phyloP scores from a whole-genome alignment of 1,140 invertebrate genomes.

The Achroia grisella region DNA sequence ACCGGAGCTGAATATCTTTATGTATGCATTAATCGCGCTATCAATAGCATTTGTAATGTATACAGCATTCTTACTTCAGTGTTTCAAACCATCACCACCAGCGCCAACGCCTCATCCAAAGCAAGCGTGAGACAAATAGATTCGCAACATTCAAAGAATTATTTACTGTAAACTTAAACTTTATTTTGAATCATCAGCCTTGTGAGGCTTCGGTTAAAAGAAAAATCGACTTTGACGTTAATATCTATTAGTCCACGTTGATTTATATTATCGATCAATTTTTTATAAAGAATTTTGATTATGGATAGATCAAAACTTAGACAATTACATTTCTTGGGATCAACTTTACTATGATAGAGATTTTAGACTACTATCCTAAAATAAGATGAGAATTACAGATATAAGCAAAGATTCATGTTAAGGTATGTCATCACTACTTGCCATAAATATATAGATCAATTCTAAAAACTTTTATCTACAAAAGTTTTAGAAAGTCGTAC shows the following conservation, averaged over 20 bases:
- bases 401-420: too few species aligned
- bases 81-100: conserved; percentile 81
- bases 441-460: too few species aligned
- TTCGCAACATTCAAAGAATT: not conserved
- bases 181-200: conserved; percentile 14
- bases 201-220: conserved; percentile 2
- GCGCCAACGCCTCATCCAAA: conserved; percentile 77
- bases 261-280: not conserved
- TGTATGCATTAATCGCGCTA: conserved; percentile 93
- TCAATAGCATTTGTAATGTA: conserved; percentile 91
- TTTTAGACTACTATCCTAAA: conserved; percentile 19
- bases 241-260: not conserved
- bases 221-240: conserved; percentile 11
- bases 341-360: conserved; percentile 40
- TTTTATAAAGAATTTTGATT: conserved; percentile 1
- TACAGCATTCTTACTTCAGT: conserved; percentile 92
- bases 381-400: conserved; percentile 7
- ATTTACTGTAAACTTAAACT: conserved; percentile 1
- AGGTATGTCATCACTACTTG: too few species aligned
- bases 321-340: conserved; percentile 41
- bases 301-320: conserved; percentile 16
- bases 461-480: too few species aligned
- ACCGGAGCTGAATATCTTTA: conserved; percentile 94
- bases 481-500: too few species aligned
- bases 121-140: conserved; percentile 72